Evolutionary conservation across 2,113 vertebrate species (phyloP).

Genomic region (Macaca mulatta): DNA sequence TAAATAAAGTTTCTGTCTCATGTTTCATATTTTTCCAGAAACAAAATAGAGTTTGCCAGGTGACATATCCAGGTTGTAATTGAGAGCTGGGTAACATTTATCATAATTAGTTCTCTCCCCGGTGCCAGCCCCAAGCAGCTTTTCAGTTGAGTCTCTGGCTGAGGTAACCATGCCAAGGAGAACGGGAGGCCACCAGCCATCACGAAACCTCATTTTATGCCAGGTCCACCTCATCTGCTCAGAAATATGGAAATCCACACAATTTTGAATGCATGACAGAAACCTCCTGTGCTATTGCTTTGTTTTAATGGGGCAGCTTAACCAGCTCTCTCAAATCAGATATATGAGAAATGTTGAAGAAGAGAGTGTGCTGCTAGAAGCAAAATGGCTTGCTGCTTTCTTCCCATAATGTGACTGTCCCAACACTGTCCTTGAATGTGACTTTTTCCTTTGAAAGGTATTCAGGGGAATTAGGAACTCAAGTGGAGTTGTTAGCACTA

Average conservation of each 20-base stretch:
- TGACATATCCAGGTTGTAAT: constrained; percentile 12
- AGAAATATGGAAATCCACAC: constrained; percentile 39
- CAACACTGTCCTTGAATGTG: background rate
- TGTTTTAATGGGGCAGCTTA: background rate
- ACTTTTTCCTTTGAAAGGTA: background rate
- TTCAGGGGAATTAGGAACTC: background rate
- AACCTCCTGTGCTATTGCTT: background rate
- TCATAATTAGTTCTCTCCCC: constrained; percentile 13
- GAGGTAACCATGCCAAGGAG: background rate
- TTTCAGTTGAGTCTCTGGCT: background rate
- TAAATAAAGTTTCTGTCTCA: background rate
- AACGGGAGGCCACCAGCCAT: background rate
- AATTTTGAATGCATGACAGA: background rate
- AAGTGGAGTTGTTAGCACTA: background rate
- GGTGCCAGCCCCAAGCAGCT: background rate
- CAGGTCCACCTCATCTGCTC: background rate
- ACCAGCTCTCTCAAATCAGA: constrained; percentile 14
- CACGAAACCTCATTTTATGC: background rate
- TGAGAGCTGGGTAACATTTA: constrained; percentile 24
- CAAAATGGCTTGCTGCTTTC: background rate
- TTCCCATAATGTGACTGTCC: background rate
- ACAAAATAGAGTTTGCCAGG: background rate
- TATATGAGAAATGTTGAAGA: background rate
- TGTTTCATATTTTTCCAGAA: background rate
- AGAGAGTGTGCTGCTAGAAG: background rate